Evolutionary conservation across 2,888 invertebrate species (phyloP).

Genomic region (Acrocyrtus sp.): DNA sequence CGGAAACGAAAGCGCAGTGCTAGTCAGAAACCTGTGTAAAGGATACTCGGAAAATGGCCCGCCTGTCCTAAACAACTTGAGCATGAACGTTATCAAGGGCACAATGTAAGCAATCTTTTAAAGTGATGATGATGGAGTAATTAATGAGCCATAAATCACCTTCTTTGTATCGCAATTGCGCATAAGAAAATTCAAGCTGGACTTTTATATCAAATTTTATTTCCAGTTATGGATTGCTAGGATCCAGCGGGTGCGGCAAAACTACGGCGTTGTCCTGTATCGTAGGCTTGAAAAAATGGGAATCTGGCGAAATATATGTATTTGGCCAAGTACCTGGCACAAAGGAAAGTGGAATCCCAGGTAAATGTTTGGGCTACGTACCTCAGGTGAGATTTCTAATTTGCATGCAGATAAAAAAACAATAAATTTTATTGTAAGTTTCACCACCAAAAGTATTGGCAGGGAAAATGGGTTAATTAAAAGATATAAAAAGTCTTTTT

Average conservation of each 20-base stretch:
- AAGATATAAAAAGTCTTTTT: background rate
- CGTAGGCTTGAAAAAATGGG: constrained; percentile 85
- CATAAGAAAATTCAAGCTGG: background rate
- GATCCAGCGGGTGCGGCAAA: constrained; percentile 77
- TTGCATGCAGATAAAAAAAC: too few species aligned
- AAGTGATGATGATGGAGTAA: background rate
- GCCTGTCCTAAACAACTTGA: constrained; percentile 29
- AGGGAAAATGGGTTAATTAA: background rate
- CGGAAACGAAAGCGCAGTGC: constrained; percentile 43
- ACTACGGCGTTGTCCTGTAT: constrained; percentile 86
- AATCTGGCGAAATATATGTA: constrained; percentile 88
- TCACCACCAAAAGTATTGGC: too few species aligned
- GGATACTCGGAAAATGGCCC: constrained; percentile 31
- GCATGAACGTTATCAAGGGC: constrained; percentile 36
- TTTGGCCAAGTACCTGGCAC: constrained; percentile 90
- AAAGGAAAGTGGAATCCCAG: constrained; percentile 88
- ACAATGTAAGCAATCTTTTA: constrained; percentile 30
- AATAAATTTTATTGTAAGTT: too few species aligned
- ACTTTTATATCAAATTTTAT: background rate
- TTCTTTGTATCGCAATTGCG: background rate
- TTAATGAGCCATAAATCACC: background rate
- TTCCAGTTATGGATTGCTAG: constrained; percentile 11
- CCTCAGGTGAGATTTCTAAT: constrained; percentile 74
- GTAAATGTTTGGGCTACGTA: constrained; percentile 95
- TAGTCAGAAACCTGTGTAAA: constrained; percentile 38